A percentile compares a stretch with the other conserved stretches of the same genome.
Evolutionary conservation across 2,113 vertebrate species (phyloP).

Genomic region (Oryctolagus cuniculus): mOryCun1.1 NC_091441.1:96509001-96509500

Average conservation of each 20-base stretch:
- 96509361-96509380: no score
- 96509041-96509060: conserved; percentile 19
- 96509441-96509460: neutral
- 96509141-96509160: neutral
- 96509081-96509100: neutral
- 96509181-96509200: conserved; percentile 39
- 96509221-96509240: neutral
- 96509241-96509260: no score
- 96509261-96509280: no score
- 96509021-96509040: neutral
- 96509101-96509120: neutral
- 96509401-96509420: no score
- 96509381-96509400: no score
- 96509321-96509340: no score
- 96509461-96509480: neutral
- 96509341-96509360: no score
- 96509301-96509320: no score
- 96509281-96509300: no score
- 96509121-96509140: conserved; percentile 8
- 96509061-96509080: neutral
- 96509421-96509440: no score
- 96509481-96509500: conserved; percentile 21
- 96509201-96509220: neutral
- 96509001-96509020: neutral
- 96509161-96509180: neutral